Evolutionary conservation across 2,113 vertebrate genomes (phyloP).

Genomic region (Ginglymostoma cirratum): DNA sequence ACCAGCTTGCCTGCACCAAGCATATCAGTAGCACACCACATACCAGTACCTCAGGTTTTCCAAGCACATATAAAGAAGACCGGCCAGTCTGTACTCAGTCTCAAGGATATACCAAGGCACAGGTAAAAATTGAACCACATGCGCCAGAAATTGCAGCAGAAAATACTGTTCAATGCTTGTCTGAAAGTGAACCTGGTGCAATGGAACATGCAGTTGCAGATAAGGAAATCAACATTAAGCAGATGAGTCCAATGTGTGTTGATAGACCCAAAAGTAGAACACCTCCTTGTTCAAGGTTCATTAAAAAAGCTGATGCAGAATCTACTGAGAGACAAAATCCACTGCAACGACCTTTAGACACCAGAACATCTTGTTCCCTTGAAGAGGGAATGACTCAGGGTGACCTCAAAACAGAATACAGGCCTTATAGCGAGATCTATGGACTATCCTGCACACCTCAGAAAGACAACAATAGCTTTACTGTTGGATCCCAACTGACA

Average conservation of each 20-base stretch:
- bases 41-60: conserved; percentile 98
- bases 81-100: conserved; percentile 58
- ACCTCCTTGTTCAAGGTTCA: conserved; percentile 79
- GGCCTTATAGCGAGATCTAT: conserved; percentile 75
- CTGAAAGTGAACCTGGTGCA: conserved; percentile 77
- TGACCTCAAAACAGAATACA: conserved; percentile 91
- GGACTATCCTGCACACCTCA: conserved; percentile 74
- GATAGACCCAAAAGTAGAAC: conserved; percentile 70
- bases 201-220: conserved; percentile 70
- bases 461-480: conserved; percentile 75
- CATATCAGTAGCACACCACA: conserved; percentile 88
- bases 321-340: conserved; percentile 69
- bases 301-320: conserved; percentile 70
- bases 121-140: conserved; percentile 78
- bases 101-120: conserved; percentile 67
- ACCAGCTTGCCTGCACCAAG: conserved; percentile 97
- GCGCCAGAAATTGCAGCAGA: conserved; percentile 76
- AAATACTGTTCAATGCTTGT: conserved; percentile 82
- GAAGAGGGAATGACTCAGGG: conserved; percentile 95
- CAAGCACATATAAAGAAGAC: conserved; percentile 85
- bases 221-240: conserved; percentile 78
- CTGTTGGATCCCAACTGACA: conserved; percentile 74
- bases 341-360: conserved; percentile 82
- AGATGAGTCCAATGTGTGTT: conserved; percentile 60
- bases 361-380: conserved; percentile 78